Evolutionary conservation across 2,888 invertebrate genomes (phyloP).

Genomic region (Conomelus anceps): DNA sequence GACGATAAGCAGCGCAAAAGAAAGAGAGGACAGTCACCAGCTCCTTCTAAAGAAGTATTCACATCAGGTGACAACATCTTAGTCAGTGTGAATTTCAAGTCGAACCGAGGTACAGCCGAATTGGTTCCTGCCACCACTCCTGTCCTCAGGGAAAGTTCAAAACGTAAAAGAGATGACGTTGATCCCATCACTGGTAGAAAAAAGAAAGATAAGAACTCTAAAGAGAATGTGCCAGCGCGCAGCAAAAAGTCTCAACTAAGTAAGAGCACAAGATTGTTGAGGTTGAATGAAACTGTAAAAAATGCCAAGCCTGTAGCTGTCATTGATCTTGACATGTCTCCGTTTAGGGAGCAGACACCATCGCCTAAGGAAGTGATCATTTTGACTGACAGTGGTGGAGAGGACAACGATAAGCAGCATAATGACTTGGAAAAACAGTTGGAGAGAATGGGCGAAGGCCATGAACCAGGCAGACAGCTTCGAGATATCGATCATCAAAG

Average conservation of each 20-base stretch:
- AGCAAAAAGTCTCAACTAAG: constrained; percentile 21
- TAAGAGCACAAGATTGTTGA: constrained; percentile 28
- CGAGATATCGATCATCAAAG: constrained; percentile 20
- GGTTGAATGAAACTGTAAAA: constrained; percentile 38
- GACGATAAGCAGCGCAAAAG: constrained; percentile 44
- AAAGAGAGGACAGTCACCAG: constrained; percentile 46
- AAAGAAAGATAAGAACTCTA: constrained; percentile 38
- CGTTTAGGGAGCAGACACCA: constrained; percentile 73
- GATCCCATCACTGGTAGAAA: constrained; percentile 34
- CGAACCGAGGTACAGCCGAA: constrained; percentile 36
- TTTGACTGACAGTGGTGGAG: constrained; percentile 60
- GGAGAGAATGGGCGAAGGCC: constrained; percentile 24
- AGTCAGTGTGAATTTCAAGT: constrained; percentile 77
- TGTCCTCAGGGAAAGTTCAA: constrained; percentile 33
- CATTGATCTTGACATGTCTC: constrained; percentile 77
- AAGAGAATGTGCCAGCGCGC: constrained; percentile 36
- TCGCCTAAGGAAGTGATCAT: constrained; percentile 76
- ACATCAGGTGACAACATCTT: constrained; percentile 89
- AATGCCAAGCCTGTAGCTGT: constrained; percentile 73
- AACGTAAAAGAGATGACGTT: constrained; percentile 44
- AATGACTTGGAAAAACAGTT: constrained; percentile 21
- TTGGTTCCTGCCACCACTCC: constrained; percentile 22
- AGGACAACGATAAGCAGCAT: constrained; percentile 25
- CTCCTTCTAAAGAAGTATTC: constrained; percentile 81
- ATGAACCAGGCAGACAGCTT: constrained; percentile 19